These are phyloP conservation scores for Papilio polyxenes DNA, from an alignment of 1,140 invertebrate species.

Conservation along the genomic window DNA sequence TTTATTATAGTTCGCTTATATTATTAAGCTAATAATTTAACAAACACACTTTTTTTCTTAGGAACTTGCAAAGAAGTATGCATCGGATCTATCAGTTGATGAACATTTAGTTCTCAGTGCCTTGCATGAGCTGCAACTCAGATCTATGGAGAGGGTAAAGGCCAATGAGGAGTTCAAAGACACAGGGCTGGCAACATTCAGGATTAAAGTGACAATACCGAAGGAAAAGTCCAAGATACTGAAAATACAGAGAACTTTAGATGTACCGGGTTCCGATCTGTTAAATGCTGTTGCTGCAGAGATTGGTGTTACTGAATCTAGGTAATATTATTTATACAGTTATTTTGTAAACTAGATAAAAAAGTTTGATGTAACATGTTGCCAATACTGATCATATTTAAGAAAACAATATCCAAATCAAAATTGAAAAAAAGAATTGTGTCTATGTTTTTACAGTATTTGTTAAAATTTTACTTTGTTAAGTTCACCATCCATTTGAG, in stretches of 20 bases:
- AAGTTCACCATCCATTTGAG: too few relatives aligned
- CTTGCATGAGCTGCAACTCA: slow-evolving; percentile 83
- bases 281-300: slow-evolving; percentile 80
- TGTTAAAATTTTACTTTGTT: too few relatives aligned
- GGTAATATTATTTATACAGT: slow-evolving; percentile 56
- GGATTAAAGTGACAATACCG: slow-evolving; percentile 80
- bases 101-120: slow-evolving; percentile 77
- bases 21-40: too few relatives aligned
- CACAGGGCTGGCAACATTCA: slow-evolving; percentile 84
- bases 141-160: slow-evolving; percentile 84
- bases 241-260: slow-evolving; percentile 78
- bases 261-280: slow-evolving; percentile 80
- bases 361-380: too few relatives aligned
- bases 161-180: slow-evolving; percentile 82
- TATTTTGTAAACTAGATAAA: background rate
- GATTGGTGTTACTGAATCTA: slow-evolving; percentile 70
- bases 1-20: too few relatives aligned
- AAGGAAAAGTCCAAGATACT: slow-evolving; percentile 68
- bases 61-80: slow-evolving; percentile 82
- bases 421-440: too few relatives aligned
- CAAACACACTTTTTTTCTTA: slow-evolving; percentile 60
- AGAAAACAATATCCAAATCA: too few relatives aligned
- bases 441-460: too few relatives aligned
- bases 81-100: slow-evolving; percentile 80
- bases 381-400: too few relatives aligned